Evolutionary conservation across 2,797 vertebrate genomes (phyloP), one percentile per base, ranked within the genome.

Genomic region (Clangula hyemalis): DNA sequence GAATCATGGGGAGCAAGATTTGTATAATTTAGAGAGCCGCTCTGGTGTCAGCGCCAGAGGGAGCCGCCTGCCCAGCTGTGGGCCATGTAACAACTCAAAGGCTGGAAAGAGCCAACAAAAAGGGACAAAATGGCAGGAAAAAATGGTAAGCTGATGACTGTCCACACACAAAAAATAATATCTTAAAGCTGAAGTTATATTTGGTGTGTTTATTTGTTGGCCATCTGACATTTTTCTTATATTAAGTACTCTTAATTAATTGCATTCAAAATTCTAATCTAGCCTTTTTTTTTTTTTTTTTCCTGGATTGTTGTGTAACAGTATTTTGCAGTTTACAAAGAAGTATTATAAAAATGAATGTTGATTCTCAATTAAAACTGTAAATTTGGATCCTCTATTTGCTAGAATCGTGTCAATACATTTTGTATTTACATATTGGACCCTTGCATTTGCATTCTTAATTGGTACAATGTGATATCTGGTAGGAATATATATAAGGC

Each of bases 51-150:
- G 94, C 98, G 97, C 97, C 97, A 98, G 98, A 98, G 98, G 98
- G 98, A 98, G 98, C 98, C 38, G 68, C 96, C 96, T 92, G 89
- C 96, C 95, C 89, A 93, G 45, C 74, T 97, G 97, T 97, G 96
- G 91, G 80, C 74, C 41, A 8, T 34, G 43, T 49, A 79, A 72
- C 58, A 22, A 32, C 76, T 82, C 51, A 20, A 62, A 76, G 87
- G 65, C 86, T 78, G 78, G 34, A 56, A 81, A 61, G 62, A 64
- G 21, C 20, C 38, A 16, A 49, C 49, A 68, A 66, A 92, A 92
- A 10, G 20, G 27, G n/a, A 87, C 86, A 79, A 80, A 95, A 91
- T 86, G 66, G 82, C 65, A 94, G 32, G 14, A n/a, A 66, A 88
- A 34, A 39, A 56, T 56, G 51, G 25, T 70, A 89, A 91, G 74